phyloP scores from a whole-genome alignment of 2,888 invertebrate species.

The Rhorus exstirpatorius region DNA sequence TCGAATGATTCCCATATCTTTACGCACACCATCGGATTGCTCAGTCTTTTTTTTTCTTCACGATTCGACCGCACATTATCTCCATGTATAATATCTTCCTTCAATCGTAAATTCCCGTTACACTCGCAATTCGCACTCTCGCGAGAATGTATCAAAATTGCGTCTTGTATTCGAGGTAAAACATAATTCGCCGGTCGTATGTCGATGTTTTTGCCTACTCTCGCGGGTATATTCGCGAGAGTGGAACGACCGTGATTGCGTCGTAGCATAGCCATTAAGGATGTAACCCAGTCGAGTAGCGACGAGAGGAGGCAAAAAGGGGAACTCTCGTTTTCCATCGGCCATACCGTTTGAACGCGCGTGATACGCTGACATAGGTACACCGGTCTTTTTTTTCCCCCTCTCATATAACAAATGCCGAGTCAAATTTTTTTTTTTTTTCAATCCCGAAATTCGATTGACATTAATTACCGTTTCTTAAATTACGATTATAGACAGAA shows the following conservation, averaged over 20 bases:
- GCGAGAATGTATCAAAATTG: conserved; percentile 23
- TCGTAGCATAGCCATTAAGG: conserved; percentile 66
- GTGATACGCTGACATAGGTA: conserved; percentile 52
- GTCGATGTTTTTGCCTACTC: conserved; percentile 39
- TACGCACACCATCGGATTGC: background rate
- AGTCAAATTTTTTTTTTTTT: conserved; percentile 23
- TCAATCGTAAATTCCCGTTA: conserved; percentile 44
- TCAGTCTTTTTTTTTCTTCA: background rate
- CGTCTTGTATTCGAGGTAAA: conserved; percentile 28
- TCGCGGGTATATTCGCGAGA: conserved; percentile 66
- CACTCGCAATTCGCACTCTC: conserved; percentile 26
- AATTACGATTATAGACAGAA: no score
- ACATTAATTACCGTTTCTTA: no score
- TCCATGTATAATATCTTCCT: conserved; percentile 19
- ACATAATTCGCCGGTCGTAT: conserved; percentile 50
- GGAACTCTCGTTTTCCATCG: conserved; percentile 65
- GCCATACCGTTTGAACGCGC: conserved; percentile 32
- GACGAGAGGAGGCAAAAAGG: conserved; percentile 28
- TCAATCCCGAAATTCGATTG: no score
- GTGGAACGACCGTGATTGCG: conserved; percentile 71
- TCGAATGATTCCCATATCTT: background rate
- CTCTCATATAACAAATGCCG: background rate
- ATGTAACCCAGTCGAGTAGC: conserved; percentile 66
- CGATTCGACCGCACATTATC: no score
- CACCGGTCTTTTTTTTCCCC: conserved; percentile 51